phyloP scores from a whole-genome alignment of 1,140 invertebrate species.

The Drosophila serrata region DNA sequence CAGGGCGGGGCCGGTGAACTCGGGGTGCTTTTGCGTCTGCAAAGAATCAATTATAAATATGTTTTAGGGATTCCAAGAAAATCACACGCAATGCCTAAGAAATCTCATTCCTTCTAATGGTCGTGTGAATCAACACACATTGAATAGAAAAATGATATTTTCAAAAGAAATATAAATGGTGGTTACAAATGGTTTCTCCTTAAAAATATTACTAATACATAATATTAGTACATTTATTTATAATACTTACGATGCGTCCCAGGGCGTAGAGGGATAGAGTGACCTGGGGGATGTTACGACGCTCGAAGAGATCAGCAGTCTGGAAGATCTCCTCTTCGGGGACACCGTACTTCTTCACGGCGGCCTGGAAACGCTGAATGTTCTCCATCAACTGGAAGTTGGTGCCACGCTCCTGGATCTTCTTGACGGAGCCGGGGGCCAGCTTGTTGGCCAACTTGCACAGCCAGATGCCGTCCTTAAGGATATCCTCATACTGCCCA shows the following conservation, averaged over 20 bases:
- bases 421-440: constrained; percentile 96
- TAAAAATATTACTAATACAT: not conserved
- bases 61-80: not conserved
- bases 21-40: constrained; percentile 96
- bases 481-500: constrained; percentile 95
- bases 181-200: not conserved
- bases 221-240: not conserved
- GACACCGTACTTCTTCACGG: constrained; percentile 96
- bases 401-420: constrained; percentile 97
- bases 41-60: constrained; percentile 8
- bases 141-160: not conserved
- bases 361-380: constrained; percentile 97
- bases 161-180: not conserved
- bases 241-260: constrained; percentile 93
- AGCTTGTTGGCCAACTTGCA: constrained; percentile 98
- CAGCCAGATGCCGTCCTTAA: constrained; percentile 96
- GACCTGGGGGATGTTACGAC: constrained; percentile 98
- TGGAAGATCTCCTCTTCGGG: constrained; percentile 99
- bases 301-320: constrained; percentile 98
- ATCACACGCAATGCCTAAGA: constrained; percentile 4
- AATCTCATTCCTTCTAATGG: not conserved
- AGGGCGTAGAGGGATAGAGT: constrained; percentile 95
- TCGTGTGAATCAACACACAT: not conserved
- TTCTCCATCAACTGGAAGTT: constrained; percentile 99
- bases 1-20: constrained; percentile 94